Evolutionary conservation across 2,113 vertebrate species (phyloP).

Genomic region (Tricholaema leucomelas): DNA sequence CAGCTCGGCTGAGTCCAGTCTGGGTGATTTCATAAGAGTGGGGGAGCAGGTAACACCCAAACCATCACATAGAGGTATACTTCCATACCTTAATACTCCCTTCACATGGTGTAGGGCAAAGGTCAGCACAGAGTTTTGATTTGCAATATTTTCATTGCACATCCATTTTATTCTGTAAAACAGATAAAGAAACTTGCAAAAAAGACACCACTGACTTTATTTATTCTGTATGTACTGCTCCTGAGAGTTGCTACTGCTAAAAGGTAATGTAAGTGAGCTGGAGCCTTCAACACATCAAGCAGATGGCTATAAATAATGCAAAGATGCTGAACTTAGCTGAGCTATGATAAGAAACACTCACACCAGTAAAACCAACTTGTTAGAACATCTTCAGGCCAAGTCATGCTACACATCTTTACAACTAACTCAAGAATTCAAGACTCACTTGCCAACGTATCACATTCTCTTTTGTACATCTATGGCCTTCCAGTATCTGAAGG

Average conservation of each 20-base stretch:
- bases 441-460: background rate
- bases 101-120: background rate
- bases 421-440: background rate
- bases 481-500: no score
- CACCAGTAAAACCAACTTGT: background rate
- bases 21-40: no score
- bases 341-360: background rate
- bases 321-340: constrained; percentile 2
- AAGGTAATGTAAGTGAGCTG: constrained; percentile 39
- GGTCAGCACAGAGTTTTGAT: background rate
- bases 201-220: background rate
- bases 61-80: no score
- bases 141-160: background rate
- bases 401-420: background rate
- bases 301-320: constrained; percentile 49
- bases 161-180: background rate
- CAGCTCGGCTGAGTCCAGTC: no score
- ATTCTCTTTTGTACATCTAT: background rate
- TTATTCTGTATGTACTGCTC: background rate
- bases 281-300: constrained; percentile 34
- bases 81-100: background rate
- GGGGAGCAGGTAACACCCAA: no score
- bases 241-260: constrained; percentile 25
- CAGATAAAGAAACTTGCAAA: background rate
- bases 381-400: constrained; percentile 6